A percentile compares a stretch with the other conserved stretches of the same genome.
Evolutionary conservation across 2,888 invertebrate species (phyloP).

Genomic region (Ophion slaviceki): DNA sequence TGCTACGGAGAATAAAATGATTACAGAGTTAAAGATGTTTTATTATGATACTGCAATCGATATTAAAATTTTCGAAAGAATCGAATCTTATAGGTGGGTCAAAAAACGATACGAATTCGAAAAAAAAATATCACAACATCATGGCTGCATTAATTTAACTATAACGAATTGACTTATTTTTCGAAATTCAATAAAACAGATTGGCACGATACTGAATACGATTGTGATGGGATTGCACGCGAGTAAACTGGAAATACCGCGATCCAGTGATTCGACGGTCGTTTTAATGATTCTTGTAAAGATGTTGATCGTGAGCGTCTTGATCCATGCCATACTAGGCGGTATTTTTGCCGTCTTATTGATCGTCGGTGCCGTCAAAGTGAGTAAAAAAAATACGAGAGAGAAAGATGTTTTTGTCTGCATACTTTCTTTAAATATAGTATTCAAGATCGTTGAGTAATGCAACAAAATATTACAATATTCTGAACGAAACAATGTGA

Average conservation of each 20-base stretch:
- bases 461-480: neutral
- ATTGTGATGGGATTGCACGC: conserved; percentile 22
- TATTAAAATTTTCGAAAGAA: too few relatives aligned
- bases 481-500: neutral
- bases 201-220: conserved; percentile 6
- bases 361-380: conserved; percentile 45
- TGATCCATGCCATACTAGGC: conserved; percentile 19
- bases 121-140: too few relatives aligned
- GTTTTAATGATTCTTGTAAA: neutral
- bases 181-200: neutral
- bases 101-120: too few relatives aligned
- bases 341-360: conserved; percentile 16
- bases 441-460: too few relatives aligned
- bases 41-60: too few relatives aligned
- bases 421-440: neutral
- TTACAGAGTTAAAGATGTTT: too few relatives aligned
- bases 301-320: neutral
- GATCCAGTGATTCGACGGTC: too few relatives aligned
- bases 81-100: too few relatives aligned
- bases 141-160: too few relatives aligned
- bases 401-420: neutral
- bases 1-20: too few relatives aligned
- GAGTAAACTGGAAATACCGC: neutral
- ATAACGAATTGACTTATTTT: too few relatives aligned
- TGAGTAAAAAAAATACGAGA: conserved; percentile 7